These are phyloP conservation scores for Sarcophaga rosellei DNA, from an alignment of 2,888 invertebrate species.

Conservation along the genomic window DNA sequence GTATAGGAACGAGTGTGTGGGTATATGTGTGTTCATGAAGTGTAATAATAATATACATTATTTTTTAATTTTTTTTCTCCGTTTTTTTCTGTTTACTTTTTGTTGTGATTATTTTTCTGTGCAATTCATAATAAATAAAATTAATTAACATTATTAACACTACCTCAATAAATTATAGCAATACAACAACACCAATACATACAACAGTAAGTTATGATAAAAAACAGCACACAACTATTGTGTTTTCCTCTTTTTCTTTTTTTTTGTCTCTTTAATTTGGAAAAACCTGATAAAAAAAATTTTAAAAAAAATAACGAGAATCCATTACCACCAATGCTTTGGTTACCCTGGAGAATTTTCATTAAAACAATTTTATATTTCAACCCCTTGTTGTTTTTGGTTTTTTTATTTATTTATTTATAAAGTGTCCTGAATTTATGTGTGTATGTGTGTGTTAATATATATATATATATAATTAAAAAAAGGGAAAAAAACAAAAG, in stretches of 20 bases:
- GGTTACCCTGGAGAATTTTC: constrained; percentile 26
- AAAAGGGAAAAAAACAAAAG: not conserved
- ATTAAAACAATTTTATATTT: constrained; percentile 1
- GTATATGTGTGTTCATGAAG: not conserved
- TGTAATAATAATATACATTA: not conserved
- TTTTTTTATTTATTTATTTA: not conserved
- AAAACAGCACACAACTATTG: constrained; percentile 17
- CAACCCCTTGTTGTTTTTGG: not conserved
- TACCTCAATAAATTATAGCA: constrained; percentile 55
- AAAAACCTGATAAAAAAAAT: not conserved
- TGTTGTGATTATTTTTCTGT: not conserved
- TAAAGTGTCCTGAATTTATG: not conserved
- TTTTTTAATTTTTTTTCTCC: too few relatives aligned
- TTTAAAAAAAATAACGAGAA: not conserved
- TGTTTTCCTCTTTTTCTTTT: not conserved
- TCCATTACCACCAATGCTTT: not conserved
- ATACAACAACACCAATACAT: not conserved
- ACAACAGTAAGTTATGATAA: constrained; percentile 57
- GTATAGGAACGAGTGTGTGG: not conserved
- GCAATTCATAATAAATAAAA: constrained; percentile 55
- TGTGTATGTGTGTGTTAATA: not conserved
- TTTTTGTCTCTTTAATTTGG: not conserved
- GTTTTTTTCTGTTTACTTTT: not conserved
- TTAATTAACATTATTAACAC: constrained; percentile 68
- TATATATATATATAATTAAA: not conserved